phyloP scores from a whole-genome alignment of 2,797 vertebrate genomes.

The Falco cherrug region DNA sequence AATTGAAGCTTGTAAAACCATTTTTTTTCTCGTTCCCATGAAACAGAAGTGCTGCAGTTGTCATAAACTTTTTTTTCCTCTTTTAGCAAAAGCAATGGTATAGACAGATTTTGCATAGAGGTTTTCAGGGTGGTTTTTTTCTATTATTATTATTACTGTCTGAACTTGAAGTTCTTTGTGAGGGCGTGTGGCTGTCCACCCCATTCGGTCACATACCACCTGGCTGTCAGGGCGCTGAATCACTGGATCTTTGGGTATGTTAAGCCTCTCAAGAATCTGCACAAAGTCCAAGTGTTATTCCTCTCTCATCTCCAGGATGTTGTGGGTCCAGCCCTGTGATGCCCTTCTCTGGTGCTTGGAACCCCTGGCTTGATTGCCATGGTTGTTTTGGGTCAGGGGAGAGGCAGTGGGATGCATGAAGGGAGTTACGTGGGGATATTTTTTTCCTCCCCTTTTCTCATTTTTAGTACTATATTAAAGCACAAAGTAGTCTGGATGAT shows the following conservation, averaged over 20 bases:
- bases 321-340: background rate
- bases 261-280: background rate
- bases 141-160: background rate
- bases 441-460: background rate
- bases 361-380: background rate
- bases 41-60: background rate
- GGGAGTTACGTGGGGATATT: background rate
- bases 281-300: background rate
- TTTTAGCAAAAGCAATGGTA: background rate
- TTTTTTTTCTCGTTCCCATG: background rate
- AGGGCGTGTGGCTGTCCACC: fast-evolving
- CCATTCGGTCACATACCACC: fast-evolving
- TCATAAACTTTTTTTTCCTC: background rate
- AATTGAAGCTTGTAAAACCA: background rate
- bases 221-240: background rate
- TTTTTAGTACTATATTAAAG: background rate
- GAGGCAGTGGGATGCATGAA: background rate
- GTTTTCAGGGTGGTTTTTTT: background rate
- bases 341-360: background rate
- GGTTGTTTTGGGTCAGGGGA: background rate
- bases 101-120: background rate
- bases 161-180: background rate
- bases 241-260: background rate
- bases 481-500: background rate
- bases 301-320: background rate